Conservation (phyloP, 2,888 invertebrate genomes). For the Eupithecia exiguata region DNA sequence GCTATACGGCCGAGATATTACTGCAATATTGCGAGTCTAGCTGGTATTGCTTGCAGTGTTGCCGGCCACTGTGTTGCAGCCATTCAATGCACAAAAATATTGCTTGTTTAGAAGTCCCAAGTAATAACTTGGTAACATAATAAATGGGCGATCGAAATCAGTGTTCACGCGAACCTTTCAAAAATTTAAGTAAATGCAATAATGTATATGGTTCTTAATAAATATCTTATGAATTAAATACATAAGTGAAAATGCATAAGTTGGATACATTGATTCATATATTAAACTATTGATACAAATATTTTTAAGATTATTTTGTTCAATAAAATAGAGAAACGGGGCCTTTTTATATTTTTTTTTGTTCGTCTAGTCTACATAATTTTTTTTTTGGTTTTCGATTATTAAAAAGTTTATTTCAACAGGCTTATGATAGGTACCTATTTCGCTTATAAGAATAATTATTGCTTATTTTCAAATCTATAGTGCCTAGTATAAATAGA, state of each 20-base stretch:
- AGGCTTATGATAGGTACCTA: background rate
- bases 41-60: no score
- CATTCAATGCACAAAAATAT: no score
- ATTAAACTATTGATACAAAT: background rate
- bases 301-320: constrained; percentile 1
- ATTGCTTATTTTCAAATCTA: constrained; percentile 9
- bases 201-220: background rate
- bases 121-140: constrained; percentile 24
- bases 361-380: background rate
- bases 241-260: background rate
- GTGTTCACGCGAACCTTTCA: background rate
- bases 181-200: background rate
- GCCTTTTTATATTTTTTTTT: background rate
- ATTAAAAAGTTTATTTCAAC: background rate
- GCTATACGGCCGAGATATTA: no score
- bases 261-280: background rate
- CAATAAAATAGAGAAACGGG: background rate
- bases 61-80: no score
- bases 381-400: background rate
- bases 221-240: background rate
- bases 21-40: no score
- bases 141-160: background rate
- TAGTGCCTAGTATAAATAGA: background rate
- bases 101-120: no score
- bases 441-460: background rate